Percentiles rank a stretch among this genome's conserved stretches.
These are phyloP conservation scores for Mystacides longicornis DNA, from an alignment of 2,888 invertebrate genomes.

Conservation along the genomic window DNA sequence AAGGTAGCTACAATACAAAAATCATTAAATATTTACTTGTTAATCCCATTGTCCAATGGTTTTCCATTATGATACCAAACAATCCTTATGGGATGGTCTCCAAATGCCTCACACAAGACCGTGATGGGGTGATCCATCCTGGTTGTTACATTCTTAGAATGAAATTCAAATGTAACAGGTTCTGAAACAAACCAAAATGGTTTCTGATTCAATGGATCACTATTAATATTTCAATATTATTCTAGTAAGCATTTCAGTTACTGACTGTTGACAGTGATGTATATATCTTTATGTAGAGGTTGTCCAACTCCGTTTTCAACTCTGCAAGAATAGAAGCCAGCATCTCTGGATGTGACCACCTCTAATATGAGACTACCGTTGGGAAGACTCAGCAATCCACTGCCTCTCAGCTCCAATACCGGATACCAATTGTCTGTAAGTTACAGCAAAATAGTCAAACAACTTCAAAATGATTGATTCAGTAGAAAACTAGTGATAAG, in stretches of 20 bases:
- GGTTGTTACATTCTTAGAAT: constrained; percentile 68
- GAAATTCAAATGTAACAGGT: constrained; percentile 66
- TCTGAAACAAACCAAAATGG: constrained; percentile 44
- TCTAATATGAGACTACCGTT: constrained; percentile 46
- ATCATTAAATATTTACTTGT: constrained; percentile 37
- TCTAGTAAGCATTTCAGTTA: too few relatives aligned
- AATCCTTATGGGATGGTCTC: constrained; percentile 76
- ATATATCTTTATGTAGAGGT: constrained; percentile 41
- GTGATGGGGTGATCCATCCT: constrained; percentile 64
- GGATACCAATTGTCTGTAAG: constrained; percentile 44
- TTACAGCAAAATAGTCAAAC: too few relatives aligned
- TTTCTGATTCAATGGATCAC: too few relatives aligned
- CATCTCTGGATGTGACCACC: constrained; percentile 42
- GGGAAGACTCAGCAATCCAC: constrained; percentile 42
- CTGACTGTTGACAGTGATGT: constrained; percentile 49
- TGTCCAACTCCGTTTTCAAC: constrained; percentile 47
- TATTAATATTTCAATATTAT: neutral
- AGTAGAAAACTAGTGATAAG: too few relatives aligned
- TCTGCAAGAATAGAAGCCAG: constrained; percentile 45
- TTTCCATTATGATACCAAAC: constrained; percentile 70
- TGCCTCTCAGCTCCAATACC: constrained; percentile 43
- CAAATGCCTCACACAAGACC: constrained; percentile 69
- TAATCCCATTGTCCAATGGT: constrained; percentile 48
- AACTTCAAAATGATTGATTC: too few relatives aligned
- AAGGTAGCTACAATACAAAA: too few relatives aligned